phyloP scores from a whole-genome alignment of 2,797 vertebrate species.

The Urophycis tenuis region DNA sequence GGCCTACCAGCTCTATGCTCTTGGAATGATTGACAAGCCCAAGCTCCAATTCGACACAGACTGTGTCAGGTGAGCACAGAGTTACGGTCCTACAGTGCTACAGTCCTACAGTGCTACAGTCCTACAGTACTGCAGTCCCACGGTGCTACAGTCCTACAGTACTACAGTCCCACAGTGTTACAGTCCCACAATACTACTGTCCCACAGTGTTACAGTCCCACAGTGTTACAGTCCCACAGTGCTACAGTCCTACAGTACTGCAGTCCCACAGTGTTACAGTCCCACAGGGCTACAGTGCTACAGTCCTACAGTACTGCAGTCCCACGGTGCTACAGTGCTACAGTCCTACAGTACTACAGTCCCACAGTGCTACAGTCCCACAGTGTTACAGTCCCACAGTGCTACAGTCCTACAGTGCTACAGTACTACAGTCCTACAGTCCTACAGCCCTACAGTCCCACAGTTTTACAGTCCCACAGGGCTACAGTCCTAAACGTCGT shows the following conservation, averaged over 20 bases:
- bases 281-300: background rate
- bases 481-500: no score
- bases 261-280: background rate
- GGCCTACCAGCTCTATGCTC: slow-evolving; percentile 91
- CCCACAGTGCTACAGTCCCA: background rate
- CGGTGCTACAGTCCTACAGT: background rate
- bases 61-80: slow-evolving; percentile 82
- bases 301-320: background rate
- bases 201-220: background rate
- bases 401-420: background rate
- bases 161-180: background rate
- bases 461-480: background rate
- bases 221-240: background rate
- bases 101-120: background rate
- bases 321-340: background rate
- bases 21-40: slow-evolving; percentile 93
- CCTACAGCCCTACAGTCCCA: background rate
- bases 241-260: no score
- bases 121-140: background rate
- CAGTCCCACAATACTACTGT: no score
- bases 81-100: background rate
- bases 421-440: background rate
- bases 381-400: background rate
- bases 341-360: background rate
- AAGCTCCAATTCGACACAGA: slow-evolving; percentile 96